These are phyloP conservation scores for Ammodytes marinus DNA, from an alignment of 2,113 vertebrate species.

Conservation along the genomic window DNA sequence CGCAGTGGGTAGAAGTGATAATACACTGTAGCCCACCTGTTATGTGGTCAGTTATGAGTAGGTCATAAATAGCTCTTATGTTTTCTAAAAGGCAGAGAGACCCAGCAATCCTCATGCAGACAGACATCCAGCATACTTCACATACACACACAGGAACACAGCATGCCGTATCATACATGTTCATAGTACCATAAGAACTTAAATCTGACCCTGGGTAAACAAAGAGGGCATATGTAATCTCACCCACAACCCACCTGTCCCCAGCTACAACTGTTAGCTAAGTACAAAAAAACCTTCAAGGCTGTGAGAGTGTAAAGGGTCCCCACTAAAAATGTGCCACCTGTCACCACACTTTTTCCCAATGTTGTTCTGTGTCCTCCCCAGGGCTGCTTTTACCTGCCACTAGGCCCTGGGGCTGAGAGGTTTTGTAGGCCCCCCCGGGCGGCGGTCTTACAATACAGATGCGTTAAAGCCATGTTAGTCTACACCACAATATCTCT, in stretches of 20 bases:
- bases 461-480: no score
- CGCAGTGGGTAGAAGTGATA: background rate
- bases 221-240: background rate
- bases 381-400: no score
- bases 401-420: no score
- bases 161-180: constrained; percentile 54
- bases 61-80: constrained; percentile 13
- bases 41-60: background rate
- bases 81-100: constrained; percentile 35
- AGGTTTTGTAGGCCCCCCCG: no score
- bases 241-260: constrained; percentile 47
- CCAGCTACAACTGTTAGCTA: constrained; percentile 9
- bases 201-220: constrained; percentile 30
- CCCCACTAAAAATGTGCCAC: constrained; percentile 16
- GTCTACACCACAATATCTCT: no score
- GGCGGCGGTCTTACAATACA: no score
- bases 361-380: background rate
- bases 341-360: constrained; percentile 4
- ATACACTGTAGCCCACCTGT: background rate
- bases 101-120: constrained; percentile 20
- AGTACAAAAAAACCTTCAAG: constrained; percentile 24
- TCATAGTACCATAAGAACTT: constrained; percentile 17
- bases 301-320: background rate
- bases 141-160: constrained; percentile 9
- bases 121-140: constrained; percentile 33